Percentiles rank a stretch among this genome's conserved stretches.
phyloP scores from a whole-genome alignment of 37 sponge, comb jelly and placozoan species.

The Halisarca cf. caerulea region DNA sequence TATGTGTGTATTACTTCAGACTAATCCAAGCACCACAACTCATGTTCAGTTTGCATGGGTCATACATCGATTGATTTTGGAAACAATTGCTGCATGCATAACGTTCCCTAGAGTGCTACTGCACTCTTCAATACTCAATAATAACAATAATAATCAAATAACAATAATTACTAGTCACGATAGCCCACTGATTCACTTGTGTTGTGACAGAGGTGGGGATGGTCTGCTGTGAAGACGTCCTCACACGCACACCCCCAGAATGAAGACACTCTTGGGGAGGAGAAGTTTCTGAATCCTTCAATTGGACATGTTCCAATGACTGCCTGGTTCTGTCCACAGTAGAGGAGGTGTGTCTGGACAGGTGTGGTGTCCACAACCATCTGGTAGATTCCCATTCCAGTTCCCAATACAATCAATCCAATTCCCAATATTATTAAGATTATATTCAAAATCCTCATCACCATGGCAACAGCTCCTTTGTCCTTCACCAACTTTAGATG shows the following conservation, averaged over 20 bases:
- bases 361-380: neutral
- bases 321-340: neutral
- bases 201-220: neutral
- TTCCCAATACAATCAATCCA: conserved; percentile 59
- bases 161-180: too few species aligned
- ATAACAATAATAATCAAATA: too few species aligned
- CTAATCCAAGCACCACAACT: too few species aligned
- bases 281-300: conserved; percentile 14
- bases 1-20: too few species aligned
- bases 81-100: too few species aligned
- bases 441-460: conserved; percentile 23
- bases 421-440: conserved; percentile 54
- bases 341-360: neutral
- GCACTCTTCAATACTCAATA: too few species aligned
- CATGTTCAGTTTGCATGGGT: too few species aligned
- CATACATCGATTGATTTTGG: too few species aligned
- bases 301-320: neutral
- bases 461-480: neutral
- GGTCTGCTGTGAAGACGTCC: neutral
- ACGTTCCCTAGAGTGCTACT: too few species aligned
- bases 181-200: too few species aligned
- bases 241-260: neutral
- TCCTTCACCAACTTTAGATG: neutral
- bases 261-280: neutral
- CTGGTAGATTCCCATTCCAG: conserved; percentile 42